Evolutionary conservation across 1,140 invertebrate species (phyloP), one percentile per base, ranked within the genome.

Genomic region (Pinna nobilis): DNA sequence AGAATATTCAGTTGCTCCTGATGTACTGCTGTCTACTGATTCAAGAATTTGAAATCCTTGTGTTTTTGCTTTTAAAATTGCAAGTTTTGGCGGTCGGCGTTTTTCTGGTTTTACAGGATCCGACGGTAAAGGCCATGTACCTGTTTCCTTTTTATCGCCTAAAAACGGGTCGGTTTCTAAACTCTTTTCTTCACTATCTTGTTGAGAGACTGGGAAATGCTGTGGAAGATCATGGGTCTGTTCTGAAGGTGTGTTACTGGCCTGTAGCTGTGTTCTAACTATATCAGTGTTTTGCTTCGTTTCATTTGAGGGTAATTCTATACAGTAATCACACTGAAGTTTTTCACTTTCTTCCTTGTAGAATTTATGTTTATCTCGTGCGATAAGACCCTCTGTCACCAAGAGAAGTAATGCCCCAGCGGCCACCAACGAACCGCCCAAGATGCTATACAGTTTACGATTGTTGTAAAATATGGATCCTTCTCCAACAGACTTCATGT

Each of bases 331-430:
- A 44, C 9, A 9, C n/a, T 44, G 9, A 11, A n/a, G 9, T 11
- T 11, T 44, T 9, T 11, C n/a, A 11, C n/a, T 44, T 9, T 44
- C n/a, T 44, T 44, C 39, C n/a, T 44, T 44, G n/a, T 44, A 9
- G n/a, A 11, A n/a, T 9, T n/a, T 9, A n/a, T 44, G 39, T 11
- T 44, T 44, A 11, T 11, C 39, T 11, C n/a, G 39, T n/a, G 9
- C 9, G n/a, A 66, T 66, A 5, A 32, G 28, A 20, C 63, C 63
- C 25, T 66, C 63, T 20, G 49, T 51, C 9, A 66, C 9, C 49
- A 66, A 25, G 6, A 66, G 15, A 3, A 66, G 32, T 9, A 66
- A 9, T 35, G 51, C n/a, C 0, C 63, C 63, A 11, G 11, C 18
- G 35, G 28, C 63, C 32, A 66, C 30, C 33, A 37, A 5, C 20